phyloP scores from a whole-genome alignment of 1,140 invertebrate species.

The Drosophila funebris region DNA sequence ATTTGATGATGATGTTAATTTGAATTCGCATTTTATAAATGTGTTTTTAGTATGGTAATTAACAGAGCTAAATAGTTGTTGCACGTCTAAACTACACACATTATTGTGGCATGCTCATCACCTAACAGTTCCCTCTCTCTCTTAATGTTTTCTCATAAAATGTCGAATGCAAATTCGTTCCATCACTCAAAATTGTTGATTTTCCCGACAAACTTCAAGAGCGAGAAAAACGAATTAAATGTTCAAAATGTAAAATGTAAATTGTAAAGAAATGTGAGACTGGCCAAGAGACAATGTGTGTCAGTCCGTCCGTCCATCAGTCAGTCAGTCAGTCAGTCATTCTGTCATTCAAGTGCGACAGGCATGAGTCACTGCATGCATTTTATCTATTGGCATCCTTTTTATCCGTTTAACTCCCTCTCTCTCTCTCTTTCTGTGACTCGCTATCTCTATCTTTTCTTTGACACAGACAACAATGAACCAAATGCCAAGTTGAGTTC shows the following conservation, averaged over 20 bases:
- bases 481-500: slow-evolving; percentile 31
- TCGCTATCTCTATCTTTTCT: slow-evolving; percentile 21
- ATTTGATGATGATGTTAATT: no score
- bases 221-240: slow-evolving; percentile 26
- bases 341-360: slow-evolving; percentile 46
- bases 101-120: slow-evolving; percentile 18
- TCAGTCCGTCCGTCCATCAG: slow-evolving; percentile 41
- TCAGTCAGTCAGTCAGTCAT: slow-evolving; percentile 54
- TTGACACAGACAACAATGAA: slow-evolving; percentile 38
- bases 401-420: background rate
- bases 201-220: slow-evolving; percentile 45
- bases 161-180: slow-evolving; percentile 77
- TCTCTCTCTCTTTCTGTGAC: background rate
- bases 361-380: slow-evolving; percentile 45
- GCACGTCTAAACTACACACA: background rate
- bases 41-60: slow-evolving; percentile 29
- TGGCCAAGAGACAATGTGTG: slow-evolving; percentile 63
- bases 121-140: background rate
- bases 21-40: no score
- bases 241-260: slow-evolving; percentile 26
- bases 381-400: slow-evolving; percentile 10
- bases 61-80: slow-evolving; percentile 25
- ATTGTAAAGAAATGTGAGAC: slow-evolving; percentile 57
- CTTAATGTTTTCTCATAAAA: background rate
- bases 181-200: slow-evolving; percentile 63